Base-by-base conservation (phyloP, 2,888 invertebrate genomes). In the Cacoxenus indagator region DNA sequence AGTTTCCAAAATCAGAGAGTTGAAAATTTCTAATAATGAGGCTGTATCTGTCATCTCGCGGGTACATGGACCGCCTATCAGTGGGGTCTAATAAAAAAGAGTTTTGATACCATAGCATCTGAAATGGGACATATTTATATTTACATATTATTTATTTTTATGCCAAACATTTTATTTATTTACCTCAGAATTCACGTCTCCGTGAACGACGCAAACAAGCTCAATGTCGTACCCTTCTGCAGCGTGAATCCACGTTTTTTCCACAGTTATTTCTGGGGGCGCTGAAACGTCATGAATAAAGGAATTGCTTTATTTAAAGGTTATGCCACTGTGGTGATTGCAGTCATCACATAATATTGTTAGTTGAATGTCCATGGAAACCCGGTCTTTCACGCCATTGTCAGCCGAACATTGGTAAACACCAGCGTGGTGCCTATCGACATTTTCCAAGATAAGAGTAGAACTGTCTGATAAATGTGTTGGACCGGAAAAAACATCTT, bases 31-130 rank as follows among this genome's bases (percentile, higher is more conserved):
- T 87, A 64, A 92, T 90, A 45, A 90, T 89, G 43, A 92, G 87
- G 11, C 90, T 90, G 80, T 92, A 90, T 64, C 90, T 90, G 79
- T 90, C 90, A 67, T 91, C 91, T 26, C 90, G 88, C 48, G 90
- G 89, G 71, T 91, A 90, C 91, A 92, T 92, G 27, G 90, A 87
- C 22, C 92, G 87, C 24, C 92, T 87, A 77, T 92, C 92, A 6
- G 91, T 92, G 17, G 91, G 90, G 81, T 91, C 91, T 67, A 92
- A 82, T 31, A 90, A 86, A 81, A 91, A 91, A 0, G 91, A 92
- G 79, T 92, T 91, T 80, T 92, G 92, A 80, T 91, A 91, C 92
- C 92, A 92, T 26, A 90, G 86, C 77, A 92, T 91, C 91, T 91
- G 82, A 26, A 86, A 86, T 70, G 54, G 14, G 26, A 45, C 26